A percentile compares a stretch with the other conserved stretches of the same genome.
phyloP scores from a whole-genome alignment of 1,140 invertebrate genomes.

The Vollenhovia emeryi region DNA sequence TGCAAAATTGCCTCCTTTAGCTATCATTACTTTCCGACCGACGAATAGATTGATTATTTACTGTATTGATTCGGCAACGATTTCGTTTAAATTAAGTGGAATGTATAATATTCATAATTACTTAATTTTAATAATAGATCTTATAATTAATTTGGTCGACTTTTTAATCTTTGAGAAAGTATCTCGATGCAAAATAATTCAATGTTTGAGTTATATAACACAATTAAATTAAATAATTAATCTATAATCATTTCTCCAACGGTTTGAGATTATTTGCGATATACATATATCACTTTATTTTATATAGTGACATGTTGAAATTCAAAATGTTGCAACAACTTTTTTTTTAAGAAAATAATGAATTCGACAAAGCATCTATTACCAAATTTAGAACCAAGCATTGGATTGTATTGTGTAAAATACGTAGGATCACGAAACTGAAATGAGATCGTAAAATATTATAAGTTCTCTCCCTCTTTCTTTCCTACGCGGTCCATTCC shows the following conservation, averaged over 20 bases:
- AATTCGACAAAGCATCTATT: background rate
- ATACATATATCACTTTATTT: background rate
- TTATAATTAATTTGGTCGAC: background rate
- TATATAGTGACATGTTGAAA: background rate
- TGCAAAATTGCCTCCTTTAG: background rate
- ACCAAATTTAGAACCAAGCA: background rate
- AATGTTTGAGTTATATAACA: background rate
- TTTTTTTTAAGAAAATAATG: background rate
- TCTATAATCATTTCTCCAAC: background rate
- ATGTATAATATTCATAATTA: background rate
- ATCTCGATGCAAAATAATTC: background rate
- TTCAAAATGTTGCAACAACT: background rate
- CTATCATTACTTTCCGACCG: background rate
- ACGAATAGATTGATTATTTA: slow-evolving; percentile 1
- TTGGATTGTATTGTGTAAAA: background rate
- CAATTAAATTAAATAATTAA: background rate
- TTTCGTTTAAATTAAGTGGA: background rate
- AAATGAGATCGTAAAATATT: slow-evolving; percentile 2
- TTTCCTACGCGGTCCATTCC: background rate
- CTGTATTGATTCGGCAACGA: background rate
- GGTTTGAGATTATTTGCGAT: background rate
- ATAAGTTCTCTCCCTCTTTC: slow-evolving; percentile 3
- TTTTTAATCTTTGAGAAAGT: background rate
- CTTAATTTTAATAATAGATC: slow-evolving; percentile 20
- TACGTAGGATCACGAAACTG: background rate